Evolutionary conservation across 2,113 vertebrate genomes (phyloP).

Genomic region (Pygoscelis adeliae): DNA sequence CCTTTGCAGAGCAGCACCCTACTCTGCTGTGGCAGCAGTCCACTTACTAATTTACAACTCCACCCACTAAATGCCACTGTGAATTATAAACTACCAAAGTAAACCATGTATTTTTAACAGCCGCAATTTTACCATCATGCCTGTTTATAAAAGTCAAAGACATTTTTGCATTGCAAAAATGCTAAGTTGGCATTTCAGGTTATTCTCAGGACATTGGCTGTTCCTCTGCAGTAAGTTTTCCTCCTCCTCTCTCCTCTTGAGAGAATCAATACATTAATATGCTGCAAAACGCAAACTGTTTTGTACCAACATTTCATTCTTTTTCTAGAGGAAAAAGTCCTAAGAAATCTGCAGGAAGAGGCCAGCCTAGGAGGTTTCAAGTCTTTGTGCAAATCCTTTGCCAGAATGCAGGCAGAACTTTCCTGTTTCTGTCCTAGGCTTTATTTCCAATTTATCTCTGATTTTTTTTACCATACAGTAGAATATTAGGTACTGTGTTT

Average conservation of each 20-base stretch:
- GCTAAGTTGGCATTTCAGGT: slow-evolving; percentile 69
- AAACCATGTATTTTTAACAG: slow-evolving; percentile 80
- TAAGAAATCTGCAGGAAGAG: not conserved
- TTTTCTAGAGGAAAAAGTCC: not conserved
- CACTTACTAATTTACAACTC: slow-evolving; percentile 77
- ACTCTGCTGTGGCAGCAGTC: slow-evolving; percentile 63
- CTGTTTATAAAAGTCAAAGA: slow-evolving; percentile 46
- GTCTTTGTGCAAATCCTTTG: not conserved
- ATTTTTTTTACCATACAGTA: not conserved
- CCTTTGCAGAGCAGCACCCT: slow-evolving; percentile 56
- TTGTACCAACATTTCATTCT: not conserved
- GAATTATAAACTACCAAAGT: slow-evolving; percentile 80
- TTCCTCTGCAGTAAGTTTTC: not conserved
- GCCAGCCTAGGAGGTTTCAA: not conserved
- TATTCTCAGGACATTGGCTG: slow-evolving; percentile 43
- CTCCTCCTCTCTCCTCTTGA: not conserved
- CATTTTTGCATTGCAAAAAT: slow-evolving; percentile 58
- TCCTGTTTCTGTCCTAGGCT: not conserved
- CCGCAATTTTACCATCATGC: slow-evolving; percentile 73
- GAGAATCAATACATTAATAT: not conserved
- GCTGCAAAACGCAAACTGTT: not conserved
- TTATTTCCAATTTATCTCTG: not conserved
- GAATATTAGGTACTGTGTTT: not conserved
- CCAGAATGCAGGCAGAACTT: not conserved
- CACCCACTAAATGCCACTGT: slow-evolving; percentile 72